These are phyloP conservation scores for Kradibia gibbosae DNA, from an alignment of 1,140 invertebrate genomes.

Conservation along the genomic window DNA sequence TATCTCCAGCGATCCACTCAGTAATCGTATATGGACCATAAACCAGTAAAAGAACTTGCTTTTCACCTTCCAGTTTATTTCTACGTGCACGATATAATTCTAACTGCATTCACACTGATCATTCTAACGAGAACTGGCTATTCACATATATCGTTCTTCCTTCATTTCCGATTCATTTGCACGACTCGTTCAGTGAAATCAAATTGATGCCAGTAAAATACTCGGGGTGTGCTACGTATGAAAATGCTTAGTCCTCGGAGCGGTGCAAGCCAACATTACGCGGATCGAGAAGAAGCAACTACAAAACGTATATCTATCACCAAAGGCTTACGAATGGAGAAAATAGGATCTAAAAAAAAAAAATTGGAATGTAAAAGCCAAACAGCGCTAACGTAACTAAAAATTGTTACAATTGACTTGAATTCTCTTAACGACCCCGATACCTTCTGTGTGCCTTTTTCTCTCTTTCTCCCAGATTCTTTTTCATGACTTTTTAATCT, in stretches of 20 bases:
- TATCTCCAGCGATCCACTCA: neutral
- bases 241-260: neutral
- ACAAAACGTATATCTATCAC: neutral
- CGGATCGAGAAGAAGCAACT: neutral
- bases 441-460: slow-evolving; percentile 13
- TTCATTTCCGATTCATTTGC: slow-evolving; percentile 1
- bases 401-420: slow-evolving; percentile 43
- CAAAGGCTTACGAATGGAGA: neutral
- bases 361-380: neutral
- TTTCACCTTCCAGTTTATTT: neutral
- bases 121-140: neutral
- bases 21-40: neutral
- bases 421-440: slow-evolving; percentile 39
- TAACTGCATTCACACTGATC: neutral
- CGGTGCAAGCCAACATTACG: neutral
- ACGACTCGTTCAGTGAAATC: neutral
- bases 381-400: slow-evolving; percentile 36
- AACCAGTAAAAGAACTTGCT: no score
- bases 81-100: neutral
- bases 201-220: no score
- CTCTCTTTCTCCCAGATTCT: slow-evolving; percentile 12
- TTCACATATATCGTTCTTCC: neutral
- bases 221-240: neutral
- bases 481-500: no score
- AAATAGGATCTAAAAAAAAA: neutral